phyloP scores from a whole-genome alignment of 2,113 vertebrate species.

The Cynoglossus semilaevis region DNA sequence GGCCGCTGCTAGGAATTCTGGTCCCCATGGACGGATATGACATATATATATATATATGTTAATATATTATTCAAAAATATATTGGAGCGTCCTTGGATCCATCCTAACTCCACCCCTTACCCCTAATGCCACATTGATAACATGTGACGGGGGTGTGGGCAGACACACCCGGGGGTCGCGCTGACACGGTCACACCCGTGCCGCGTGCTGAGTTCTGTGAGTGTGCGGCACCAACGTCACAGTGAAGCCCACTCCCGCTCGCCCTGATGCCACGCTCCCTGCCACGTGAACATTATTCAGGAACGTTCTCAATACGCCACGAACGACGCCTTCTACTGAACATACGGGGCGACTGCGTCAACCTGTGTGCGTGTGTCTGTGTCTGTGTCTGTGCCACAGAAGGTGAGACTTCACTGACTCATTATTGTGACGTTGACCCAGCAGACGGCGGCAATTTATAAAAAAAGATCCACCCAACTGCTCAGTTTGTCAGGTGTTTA shows the following conservation, averaged over 20 bases:
- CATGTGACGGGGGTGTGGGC: too few species aligned
- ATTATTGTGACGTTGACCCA: conserved; percentile 23
- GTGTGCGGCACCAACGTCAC: too few species aligned
- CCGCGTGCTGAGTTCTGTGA: conserved; percentile 24
- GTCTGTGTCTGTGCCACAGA: conserved; percentile 15
- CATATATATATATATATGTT: too few species aligned
- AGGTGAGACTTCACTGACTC: conserved; percentile 24
- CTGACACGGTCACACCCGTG: conserved; percentile 24
- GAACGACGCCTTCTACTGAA: neutral
- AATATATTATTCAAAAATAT: too few species aligned
- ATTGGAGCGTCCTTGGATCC: neutral
- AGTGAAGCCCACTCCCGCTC: too few species aligned
- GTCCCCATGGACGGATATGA: too few species aligned
- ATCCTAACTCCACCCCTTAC: too few species aligned
- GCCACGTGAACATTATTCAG: conserved; percentile 1
- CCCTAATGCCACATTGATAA: too few species aligned
- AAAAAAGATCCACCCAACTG: neutral
- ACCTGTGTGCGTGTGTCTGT: neutral
- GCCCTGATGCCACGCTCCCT: too few species aligned
- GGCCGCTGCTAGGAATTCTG: too few species aligned
- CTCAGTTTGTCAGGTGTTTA: conserved; percentile 8
- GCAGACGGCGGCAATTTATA: conserved; percentile 13
- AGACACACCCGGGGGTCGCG: neutral
- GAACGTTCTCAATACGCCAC: neutral
- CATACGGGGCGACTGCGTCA: conserved; percentile 26